phyloP scores from a whole-genome alignment of 1,140 invertebrate species.

The Colletes latitarsis region DNA sequence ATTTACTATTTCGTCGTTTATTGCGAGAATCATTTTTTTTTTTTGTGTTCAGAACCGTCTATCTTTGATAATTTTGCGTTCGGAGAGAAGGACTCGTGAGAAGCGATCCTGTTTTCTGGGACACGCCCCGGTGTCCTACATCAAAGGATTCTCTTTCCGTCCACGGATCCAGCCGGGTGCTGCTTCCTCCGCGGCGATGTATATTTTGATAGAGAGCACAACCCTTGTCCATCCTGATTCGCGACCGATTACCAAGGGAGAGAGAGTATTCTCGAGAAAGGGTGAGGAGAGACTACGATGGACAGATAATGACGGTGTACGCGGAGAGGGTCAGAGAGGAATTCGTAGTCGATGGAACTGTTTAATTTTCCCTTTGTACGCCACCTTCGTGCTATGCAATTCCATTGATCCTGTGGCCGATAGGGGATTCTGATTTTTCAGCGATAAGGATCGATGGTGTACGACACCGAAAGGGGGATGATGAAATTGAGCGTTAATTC shows the following conservation, averaged over 20 bases:
- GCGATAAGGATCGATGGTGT: slow-evolving; percentile 7
- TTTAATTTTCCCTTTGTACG: slow-evolving; percentile 67
- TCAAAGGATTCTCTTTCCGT: slow-evolving; percentile 10
- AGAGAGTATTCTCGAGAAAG: slow-evolving; percentile 49
- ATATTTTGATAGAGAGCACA: slow-evolving; percentile 61
- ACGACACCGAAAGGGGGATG: background rate
- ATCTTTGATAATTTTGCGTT: no score
- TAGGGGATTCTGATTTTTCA: slow-evolving; percentile 41
- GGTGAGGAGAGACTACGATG: slow-evolving; percentile 55
- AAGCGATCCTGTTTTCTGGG: slow-evolving; percentile 8
- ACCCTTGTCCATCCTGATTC: slow-evolving; percentile 60
- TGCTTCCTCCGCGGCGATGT: slow-evolving; percentile 26
- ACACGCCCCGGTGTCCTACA: background rate
- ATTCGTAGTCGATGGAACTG: slow-evolving; percentile 60
- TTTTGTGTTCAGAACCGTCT: no score
- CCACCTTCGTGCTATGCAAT: slow-evolving; percentile 51
- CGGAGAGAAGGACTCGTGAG: slow-evolving; percentile 4
- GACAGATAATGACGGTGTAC: slow-evolving; percentile 59
- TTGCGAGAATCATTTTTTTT: no score
- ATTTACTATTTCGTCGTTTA: no score
- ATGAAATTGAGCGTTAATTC: slow-evolving; percentile 9
- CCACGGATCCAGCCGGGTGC: background rate
- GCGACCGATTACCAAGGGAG: slow-evolving; percentile 43
- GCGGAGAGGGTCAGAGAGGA: slow-evolving; percentile 28
- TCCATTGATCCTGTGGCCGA: slow-evolving; percentile 43